Evolutionary conservation across 2,888 invertebrate genomes (phyloP).

Genomic region (Panzeria rudis): DNA sequence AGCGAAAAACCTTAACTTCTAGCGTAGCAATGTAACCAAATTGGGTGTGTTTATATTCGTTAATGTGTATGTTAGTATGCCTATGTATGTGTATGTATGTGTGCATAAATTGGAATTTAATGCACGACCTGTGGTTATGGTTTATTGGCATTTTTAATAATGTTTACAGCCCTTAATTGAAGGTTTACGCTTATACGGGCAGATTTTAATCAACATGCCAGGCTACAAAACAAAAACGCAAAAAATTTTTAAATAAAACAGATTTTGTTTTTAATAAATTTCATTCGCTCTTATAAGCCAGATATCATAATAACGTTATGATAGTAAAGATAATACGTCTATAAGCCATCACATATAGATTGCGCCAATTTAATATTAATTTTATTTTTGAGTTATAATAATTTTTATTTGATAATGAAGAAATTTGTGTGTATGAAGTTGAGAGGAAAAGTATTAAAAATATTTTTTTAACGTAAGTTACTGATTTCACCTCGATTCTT

Average conservation of each 20-base stretch:
- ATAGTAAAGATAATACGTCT: constrained; percentile 8
- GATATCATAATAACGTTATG: constrained; percentile 17
- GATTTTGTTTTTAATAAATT: constrained; percentile 41
- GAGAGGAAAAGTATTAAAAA: too few species aligned
- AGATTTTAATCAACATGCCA: constrained; percentile 65
- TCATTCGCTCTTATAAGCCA: background rate
- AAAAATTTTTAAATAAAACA: constrained; percentile 22
- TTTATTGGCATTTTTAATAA: constrained; percentile 72
- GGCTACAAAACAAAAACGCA: background rate
- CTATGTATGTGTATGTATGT: background rate
- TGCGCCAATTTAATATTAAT: background rate
- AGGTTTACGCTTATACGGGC: constrained; percentile 68
- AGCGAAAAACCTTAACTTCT: background rate
- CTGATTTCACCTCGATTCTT: too few species aligned
- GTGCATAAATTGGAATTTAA: constrained; percentile 57
- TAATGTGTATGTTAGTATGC: background rate
- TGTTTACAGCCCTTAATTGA: constrained; percentile 66
- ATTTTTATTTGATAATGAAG: background rate
- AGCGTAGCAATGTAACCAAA: constrained; percentile 17
- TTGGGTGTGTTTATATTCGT: constrained; percentile 11
- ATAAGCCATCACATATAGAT: background rate
- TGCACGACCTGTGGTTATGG: constrained; percentile 65
- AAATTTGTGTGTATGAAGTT: background rate
- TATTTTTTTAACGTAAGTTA: too few species aligned
- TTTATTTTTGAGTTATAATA: background rate